A percentile compares a stretch with the other conserved stretches of the same genome.
Conservation (phyloP, 1,140 invertebrate genomes). For the Listronotus bonariensis region DNA sequence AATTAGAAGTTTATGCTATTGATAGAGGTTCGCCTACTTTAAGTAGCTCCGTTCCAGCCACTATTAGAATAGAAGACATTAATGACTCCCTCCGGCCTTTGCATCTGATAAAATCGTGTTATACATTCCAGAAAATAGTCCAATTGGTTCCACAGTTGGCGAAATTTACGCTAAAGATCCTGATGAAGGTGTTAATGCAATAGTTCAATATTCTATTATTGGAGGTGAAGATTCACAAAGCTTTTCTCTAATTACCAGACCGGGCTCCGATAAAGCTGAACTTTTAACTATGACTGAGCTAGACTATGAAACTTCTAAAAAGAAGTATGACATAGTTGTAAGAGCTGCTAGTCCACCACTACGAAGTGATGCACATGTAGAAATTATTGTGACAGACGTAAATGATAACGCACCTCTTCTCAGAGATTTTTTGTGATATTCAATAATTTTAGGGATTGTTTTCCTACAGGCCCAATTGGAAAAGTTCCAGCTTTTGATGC, state of each 20-base stretch:
- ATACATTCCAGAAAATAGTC: slow-evolving; percentile 91
- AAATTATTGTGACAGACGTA: slow-evolving; percentile 87
- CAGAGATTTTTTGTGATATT: slow-evolving; percentile 90
- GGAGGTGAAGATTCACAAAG: slow-evolving; percentile 85
- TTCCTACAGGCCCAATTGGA: slow-evolving; percentile 87
- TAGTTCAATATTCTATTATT: slow-evolving; percentile 89
- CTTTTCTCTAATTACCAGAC: slow-evolving; percentile 79
- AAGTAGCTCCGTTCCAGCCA: slow-evolving; percentile 74
- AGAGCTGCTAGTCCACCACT: slow-evolving; percentile 87
- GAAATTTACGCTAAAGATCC: slow-evolving; percentile 90
- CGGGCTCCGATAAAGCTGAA: slow-evolving; percentile 80
- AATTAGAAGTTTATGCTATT: slow-evolving; percentile 84
- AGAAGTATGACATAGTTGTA: slow-evolving; percentile 86
- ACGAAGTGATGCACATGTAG: slow-evolving; percentile 86
- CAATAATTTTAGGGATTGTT: slow-evolving; percentile 95
- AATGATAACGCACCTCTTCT: slow-evolving; percentile 92
- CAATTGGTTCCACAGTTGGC: slow-evolving; percentile 88
- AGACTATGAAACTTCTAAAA: slow-evolving; percentile 91
- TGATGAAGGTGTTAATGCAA: slow-evolving; percentile 90
- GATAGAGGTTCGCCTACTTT: slow-evolving; percentile 83
- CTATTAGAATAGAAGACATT: slow-evolving; percentile 87
- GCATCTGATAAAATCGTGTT: slow-evolving; percentile 84
- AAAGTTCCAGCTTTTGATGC: slow-evolving; percentile 91
- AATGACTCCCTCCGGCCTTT: slow-evolving; percentile 95
- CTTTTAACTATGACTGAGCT: slow-evolving; percentile 86